These are phyloP conservation scores for Labia minor DNA, from an alignment of 2,888 invertebrate genomes.

Conservation along the genomic window DNA sequence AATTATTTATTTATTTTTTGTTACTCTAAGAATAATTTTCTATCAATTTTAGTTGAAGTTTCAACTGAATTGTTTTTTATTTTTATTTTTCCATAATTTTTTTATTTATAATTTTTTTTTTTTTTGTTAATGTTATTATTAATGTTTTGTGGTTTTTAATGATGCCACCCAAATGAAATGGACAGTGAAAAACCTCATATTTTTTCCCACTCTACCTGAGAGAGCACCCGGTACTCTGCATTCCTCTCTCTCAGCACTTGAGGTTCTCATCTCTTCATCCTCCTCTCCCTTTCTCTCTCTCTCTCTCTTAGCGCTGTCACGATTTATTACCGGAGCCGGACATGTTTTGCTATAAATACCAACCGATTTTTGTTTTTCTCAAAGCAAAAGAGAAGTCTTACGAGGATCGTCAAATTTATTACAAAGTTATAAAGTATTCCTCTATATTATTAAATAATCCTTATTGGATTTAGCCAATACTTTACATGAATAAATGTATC, in stretches of 20 bases:
- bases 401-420: too few relatives aligned
- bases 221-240: not conserved
- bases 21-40: not conserved
- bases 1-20: not conserved
- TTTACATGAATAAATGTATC: too few relatives aligned
- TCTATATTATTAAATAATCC: too few relatives aligned
- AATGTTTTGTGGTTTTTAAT: not conserved
- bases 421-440: too few relatives aligned
- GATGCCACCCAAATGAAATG: slow-evolving; percentile 4
- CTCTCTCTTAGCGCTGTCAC: not conserved
- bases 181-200: not conserved
- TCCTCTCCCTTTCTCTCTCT: not conserved
- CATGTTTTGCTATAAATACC: slow-evolving; percentile 13
- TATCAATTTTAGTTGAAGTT: not conserved
- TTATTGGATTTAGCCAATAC: too few relatives aligned
- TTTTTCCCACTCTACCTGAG: not conserved
- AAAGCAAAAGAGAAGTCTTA: not conserved
- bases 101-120: not conserved
- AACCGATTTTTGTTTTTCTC: slow-evolving; percentile 8
- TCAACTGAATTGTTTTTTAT: too few relatives aligned
- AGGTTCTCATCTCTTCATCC: too few relatives aligned
- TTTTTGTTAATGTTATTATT: not conserved
- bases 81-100: too few relatives aligned
- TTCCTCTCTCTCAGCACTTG: slow-evolving; percentile 1
- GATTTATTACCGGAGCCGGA: not conserved